Evolutionary conservation across 1,140 invertebrate species (phyloP).

Genomic region (Frieseomelitta varia): DNA sequence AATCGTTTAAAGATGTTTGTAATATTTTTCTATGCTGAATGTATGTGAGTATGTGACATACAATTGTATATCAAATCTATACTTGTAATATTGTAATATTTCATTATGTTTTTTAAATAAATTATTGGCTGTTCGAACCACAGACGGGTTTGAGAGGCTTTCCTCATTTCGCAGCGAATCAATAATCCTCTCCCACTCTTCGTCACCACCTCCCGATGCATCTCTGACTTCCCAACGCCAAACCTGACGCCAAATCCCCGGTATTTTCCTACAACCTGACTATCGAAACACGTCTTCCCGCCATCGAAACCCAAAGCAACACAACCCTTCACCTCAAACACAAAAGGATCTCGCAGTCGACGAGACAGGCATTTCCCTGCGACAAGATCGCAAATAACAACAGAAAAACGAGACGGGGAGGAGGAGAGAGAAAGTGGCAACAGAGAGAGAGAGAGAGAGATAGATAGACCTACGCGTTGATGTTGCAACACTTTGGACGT

Average conservation of each 20-base stretch:
- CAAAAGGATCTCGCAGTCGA: not conserved
- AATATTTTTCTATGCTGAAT: too few species aligned
- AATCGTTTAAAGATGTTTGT: too few species aligned
- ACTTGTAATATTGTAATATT: too few species aligned
- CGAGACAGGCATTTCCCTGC: not conserved
- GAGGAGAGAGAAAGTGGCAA: not conserved
- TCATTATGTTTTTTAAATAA: too few species aligned
- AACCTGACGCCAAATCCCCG: not conserved
- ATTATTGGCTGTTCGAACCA: too few species aligned
- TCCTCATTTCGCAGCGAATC: too few species aligned
- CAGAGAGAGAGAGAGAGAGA: not conserved
- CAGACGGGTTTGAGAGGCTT: too few species aligned
- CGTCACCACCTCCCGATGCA: too few species aligned
- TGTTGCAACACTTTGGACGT: conserved; percentile 50
- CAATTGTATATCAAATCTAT: too few species aligned
- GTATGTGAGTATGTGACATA: too few species aligned
- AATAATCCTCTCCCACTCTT: too few species aligned
- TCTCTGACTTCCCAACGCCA: too few species aligned
- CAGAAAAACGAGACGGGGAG: not conserved
- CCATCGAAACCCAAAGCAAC: not conserved
- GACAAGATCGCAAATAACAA: conserved; percentile 32
- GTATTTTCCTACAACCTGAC: not conserved
- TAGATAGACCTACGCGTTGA: not conserved
- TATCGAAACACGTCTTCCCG: not conserved
- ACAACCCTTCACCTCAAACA: not conserved